Percentiles rank a stretch among this genome's conserved stretches.
These are phyloP conservation scores for Polydrusus tereticollis DNA, from an alignment of 2,888 invertebrate species.

Conservation along the genomic window DNA sequence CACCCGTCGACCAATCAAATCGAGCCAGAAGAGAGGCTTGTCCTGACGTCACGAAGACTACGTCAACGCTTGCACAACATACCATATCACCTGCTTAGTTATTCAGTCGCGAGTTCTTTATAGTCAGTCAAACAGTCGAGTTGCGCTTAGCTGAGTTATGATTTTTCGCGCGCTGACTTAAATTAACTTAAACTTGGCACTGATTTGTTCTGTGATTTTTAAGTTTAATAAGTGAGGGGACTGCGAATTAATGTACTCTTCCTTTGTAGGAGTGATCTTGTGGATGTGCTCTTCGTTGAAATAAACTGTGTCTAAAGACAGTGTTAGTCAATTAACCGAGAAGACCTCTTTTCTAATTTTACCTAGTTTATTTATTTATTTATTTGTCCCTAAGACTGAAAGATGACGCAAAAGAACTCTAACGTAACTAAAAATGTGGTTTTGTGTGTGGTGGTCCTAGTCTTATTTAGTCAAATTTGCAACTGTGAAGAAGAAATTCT, in stretches of 20 bases:
- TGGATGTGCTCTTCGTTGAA: constrained; percentile 39
- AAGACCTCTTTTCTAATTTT: constrained; percentile 16
- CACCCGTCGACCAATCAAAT: constrained; percentile 47
- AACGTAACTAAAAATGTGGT: constrained; percentile 25
- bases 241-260: constrained; percentile 43
- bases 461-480: constrained; percentile 47
- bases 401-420: constrained; percentile 22
- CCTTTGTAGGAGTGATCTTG: constrained; percentile 49
- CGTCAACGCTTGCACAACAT: constrained; percentile 53
- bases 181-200: constrained; percentile 37
- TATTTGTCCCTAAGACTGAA: constrained; percentile 33
- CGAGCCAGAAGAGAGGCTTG: constrained; percentile 47
- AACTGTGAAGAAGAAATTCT: constrained; percentile 44
- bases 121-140: constrained; percentile 48
- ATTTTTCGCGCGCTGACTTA: constrained; percentile 46
- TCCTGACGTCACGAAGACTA: constrained; percentile 51
- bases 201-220: constrained; percentile 36
- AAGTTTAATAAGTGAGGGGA: constrained; percentile 24
- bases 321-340: constrained; percentile 11
- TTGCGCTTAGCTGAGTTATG: constrained; percentile 31
- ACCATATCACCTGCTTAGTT: constrained; percentile 54
- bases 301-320: constrained; percentile 25
- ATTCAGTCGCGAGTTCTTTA: constrained; percentile 45
- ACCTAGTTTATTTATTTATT: constrained; percentile 16
- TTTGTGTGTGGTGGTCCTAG: constrained; percentile 49